A percentile compares a stretch with the other conserved stretches of the same genome.
Conservation (phyloP, 2,888 invertebrate genomes). For the Candidula unifasciata region DNA sequence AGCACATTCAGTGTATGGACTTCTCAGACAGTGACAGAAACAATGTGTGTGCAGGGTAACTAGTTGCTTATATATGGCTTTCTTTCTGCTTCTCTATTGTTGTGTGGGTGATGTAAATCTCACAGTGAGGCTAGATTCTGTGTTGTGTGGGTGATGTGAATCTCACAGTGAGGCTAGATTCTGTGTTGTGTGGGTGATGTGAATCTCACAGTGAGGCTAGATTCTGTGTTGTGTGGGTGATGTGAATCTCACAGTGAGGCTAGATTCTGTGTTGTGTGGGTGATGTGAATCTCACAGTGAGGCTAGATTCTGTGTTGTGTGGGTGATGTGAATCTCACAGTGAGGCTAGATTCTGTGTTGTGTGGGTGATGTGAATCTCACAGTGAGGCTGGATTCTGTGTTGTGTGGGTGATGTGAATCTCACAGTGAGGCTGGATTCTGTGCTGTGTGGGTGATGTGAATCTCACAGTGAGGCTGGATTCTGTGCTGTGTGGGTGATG, state of each 20-base stretch:
- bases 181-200: neutral
- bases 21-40: too few relatives aligned
- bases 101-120: neutral
- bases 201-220: neutral
- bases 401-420: neutral
- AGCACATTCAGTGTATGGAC: too few relatives aligned
- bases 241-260: neutral
- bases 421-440: neutral
- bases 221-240: neutral
- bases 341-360: constrained; percentile 7
- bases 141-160: neutral
- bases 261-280: constrained; percentile 6
- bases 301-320: constrained; percentile 12
- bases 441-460: neutral
- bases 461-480: neutral
- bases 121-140: neutral
- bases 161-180: neutral
- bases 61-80: too few relatives aligned
- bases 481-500: neutral
- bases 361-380: neutral
- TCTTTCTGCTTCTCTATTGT: too few relatives aligned
- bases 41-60: too few relatives aligned
- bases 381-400: neutral
- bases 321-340: neutral
- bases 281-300: neutral